Evolutionary conservation across 35 echinoderm and acorn worm genomes (phyloP).

Genomic region (Holothuria glaberrima): DNA sequence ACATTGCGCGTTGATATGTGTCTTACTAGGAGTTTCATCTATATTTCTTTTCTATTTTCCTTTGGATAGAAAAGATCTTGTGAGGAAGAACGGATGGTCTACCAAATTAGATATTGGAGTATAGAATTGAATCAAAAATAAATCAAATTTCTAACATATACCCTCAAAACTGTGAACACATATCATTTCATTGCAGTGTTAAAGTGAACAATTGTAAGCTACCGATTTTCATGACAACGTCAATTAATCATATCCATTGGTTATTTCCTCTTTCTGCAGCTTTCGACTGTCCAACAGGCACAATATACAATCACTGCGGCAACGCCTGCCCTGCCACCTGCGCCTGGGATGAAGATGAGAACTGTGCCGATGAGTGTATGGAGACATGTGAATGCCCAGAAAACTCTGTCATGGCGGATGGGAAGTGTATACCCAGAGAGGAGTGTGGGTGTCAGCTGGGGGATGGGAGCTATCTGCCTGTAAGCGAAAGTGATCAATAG

Average conservation of each 20-base stretch:
- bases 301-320: not conserved
- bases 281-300: not conserved
- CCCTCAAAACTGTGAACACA: not conserved
- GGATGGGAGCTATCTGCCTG: not conserved
- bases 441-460: not conserved
- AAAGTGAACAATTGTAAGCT: not conserved
- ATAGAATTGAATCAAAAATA: no score
- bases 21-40: no score
- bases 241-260: not conserved
- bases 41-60: no score
- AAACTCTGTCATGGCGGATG: not conserved
- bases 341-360: not conserved
- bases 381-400: slow-evolving; percentile 7
- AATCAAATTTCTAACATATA: no score
- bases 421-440: not conserved
- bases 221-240: no score
- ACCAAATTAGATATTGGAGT: no score
- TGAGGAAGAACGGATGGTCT: no score
- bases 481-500: no score
- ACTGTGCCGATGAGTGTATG: not conserved
- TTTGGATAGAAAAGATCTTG: no score
- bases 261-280: not conserved
- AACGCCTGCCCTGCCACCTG: not conserved
- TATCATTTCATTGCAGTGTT: not conserved
- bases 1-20: no score